Conservation (phyloP, 2,113 vertebrate species). For the Taurulus bubalis region DNA sequence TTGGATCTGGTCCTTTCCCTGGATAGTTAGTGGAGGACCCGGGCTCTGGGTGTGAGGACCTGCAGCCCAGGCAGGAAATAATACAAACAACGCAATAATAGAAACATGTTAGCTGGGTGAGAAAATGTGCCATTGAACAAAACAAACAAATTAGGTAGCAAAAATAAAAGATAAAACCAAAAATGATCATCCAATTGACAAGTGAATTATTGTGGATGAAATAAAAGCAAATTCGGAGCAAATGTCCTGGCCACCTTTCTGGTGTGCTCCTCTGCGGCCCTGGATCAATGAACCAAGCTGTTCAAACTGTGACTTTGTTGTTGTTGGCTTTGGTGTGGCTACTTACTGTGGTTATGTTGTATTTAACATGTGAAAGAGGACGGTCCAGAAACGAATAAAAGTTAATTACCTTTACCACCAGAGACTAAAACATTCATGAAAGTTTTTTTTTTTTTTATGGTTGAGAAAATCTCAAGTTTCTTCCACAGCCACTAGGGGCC, state of each 20-base stretch:
- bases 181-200: conserved; percentile 8
- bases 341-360: conserved; percentile 56
- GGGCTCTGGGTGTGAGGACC: conserved; percentile 2
- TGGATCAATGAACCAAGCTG: conserved; percentile 36
- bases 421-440: not conserved
- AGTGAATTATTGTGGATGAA: not conserved
- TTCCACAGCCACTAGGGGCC: conserved; percentile 6
- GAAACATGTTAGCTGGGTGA: not conserved
- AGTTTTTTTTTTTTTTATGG: not conserved
- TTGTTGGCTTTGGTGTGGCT: conserved; percentile 56
- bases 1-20: conserved; percentile 11
- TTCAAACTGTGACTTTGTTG: conserved; percentile 46
- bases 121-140: conserved; percentile 22
- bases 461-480: not conserved
- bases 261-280: conserved; percentile 21
- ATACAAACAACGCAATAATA: not conserved
- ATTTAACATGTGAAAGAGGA: conserved; percentile 65
- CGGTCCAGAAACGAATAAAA: conserved; percentile 72
- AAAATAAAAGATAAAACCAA: not conserved
- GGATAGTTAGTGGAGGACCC: conserved; percentile 5
- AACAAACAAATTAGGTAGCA: not conserved
- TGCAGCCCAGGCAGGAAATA: not conserved
- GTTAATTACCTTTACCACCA: conserved; percentile 58
- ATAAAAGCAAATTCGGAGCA: not conserved
- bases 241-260: conserved; percentile 23